These are phyloP conservation scores for Tenebrosternarchus preto DNA, from an alignment of 2,113 vertebrate genomes.

Conservation along the genomic window DNA sequence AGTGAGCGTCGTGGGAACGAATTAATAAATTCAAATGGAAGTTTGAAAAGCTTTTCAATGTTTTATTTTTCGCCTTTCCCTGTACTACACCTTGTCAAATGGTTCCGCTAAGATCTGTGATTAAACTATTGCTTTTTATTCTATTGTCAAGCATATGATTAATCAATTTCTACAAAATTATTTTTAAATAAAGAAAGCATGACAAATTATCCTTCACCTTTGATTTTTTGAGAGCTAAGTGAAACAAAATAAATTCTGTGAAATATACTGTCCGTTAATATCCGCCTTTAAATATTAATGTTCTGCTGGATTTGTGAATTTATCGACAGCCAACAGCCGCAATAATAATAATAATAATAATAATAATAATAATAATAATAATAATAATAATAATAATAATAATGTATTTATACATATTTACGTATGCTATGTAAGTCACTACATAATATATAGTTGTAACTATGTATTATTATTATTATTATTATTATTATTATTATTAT, in stretches of 20 bases:
- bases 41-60: conserved; percentile 47
- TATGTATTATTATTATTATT: not conserved
- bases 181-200: conserved; percentile 84
- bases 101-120: conserved; percentile 71
- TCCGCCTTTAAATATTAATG: no score
- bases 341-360: no score
- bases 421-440: no score
- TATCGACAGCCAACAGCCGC: no score
- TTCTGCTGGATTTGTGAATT: no score
- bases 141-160: conserved; percentile 78
- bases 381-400: no score
- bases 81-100: conserved; percentile 67
- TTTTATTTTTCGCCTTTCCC: conserved; percentile 58
- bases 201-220: conserved; percentile 54
- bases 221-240: not conserved
- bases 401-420: no score
- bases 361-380: no score
- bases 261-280: no score
- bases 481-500: not conserved
- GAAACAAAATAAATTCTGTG: not conserved
- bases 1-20: conserved; percentile 34
- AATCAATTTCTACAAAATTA: conserved; percentile 81
- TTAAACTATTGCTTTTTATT: conserved; percentile 69
- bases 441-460: conserved; percentile 36
- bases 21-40: conserved; percentile 61